Conservation (phyloP, 2,797 vertebrate genomes). For the Harpagifer antarcticus region DNA sequence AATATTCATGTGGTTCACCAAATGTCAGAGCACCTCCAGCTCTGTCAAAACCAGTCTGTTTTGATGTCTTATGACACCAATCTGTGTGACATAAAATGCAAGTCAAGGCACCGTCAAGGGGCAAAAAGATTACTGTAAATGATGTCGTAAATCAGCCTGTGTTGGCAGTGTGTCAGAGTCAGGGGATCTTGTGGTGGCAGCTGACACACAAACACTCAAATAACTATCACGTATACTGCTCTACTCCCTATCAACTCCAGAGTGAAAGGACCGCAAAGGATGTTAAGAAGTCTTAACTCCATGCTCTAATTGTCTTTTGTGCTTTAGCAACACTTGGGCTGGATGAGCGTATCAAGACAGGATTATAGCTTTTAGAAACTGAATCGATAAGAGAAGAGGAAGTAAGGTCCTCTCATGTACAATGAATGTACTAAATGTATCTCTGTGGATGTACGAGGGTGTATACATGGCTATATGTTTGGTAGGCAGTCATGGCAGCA, state of each 20-base stretch:
- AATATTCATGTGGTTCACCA: slow-evolving; percentile 41
- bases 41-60: slow-evolving; percentile 5
- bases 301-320: slow-evolving; percentile 53
- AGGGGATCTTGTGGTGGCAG: slow-evolving; percentile 11
- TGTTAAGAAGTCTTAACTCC: slow-evolving; percentile 20
- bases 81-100: slow-evolving; percentile 15
- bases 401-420: slow-evolving; percentile 7
- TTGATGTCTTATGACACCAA: not conserved
- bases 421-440: not conserved
- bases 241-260: slow-evolving; percentile 30
- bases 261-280: slow-evolving; percentile 24
- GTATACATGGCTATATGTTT: slow-evolving; percentile 10
- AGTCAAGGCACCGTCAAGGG: slow-evolving; percentile 13
- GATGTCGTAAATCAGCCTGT: slow-evolving; percentile 2
- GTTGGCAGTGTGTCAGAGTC: slow-evolving; percentile 42
- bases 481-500: slow-evolving; percentile 9
- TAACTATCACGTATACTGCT: slow-evolving; percentile 13
- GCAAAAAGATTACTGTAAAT: slow-evolving; percentile 40
- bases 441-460: not conserved
- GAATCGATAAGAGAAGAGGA: slow-evolving; percentile 26
- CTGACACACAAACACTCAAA: slow-evolving; percentile 10
- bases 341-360: slow-evolving; percentile 19
- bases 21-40: slow-evolving; percentile 9
- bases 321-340: slow-evolving; percentile 33
- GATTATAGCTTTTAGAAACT: slow-evolving; percentile 43